A percentile compares a stretch with the other conserved stretches of the same genome.
These are phyloP conservation scores for Microcebus murinus DNA, from an alignment of 2,113 vertebrate genomes.

Conservation along the genomic window DNA sequence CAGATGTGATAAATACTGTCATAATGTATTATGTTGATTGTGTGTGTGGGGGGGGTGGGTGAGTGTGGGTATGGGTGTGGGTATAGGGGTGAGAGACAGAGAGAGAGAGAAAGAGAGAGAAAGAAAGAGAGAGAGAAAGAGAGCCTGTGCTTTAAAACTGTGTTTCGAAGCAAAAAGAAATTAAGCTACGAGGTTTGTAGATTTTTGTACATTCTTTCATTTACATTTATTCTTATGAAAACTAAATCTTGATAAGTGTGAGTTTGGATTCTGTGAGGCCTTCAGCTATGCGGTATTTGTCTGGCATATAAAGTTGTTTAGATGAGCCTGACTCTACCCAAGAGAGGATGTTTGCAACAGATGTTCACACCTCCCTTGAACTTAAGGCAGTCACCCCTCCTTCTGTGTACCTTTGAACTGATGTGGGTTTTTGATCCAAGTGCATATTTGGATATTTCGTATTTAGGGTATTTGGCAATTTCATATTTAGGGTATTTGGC, in stretches of 20 bases:
- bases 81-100: background rate
- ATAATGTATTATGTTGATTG: background rate
- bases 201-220: conserved; percentile 41
- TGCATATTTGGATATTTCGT: background rate
- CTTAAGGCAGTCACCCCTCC: conserved; percentile 11
- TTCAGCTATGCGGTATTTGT: conserved; percentile 60
- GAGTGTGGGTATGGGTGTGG: background rate
- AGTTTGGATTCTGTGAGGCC: conserved; percentile 61
- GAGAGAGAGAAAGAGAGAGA: background rate
- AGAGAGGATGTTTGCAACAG: conserved; percentile 59
- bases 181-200: background rate
- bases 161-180: conserved; percentile 16
- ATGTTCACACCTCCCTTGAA: conserved; percentile 51
- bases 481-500: background rate
- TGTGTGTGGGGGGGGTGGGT: background rate
- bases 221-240: conserved; percentile 62
- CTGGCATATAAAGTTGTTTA: conserved; percentile 66
- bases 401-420: background rate
- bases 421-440: background rate
- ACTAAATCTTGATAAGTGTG: conserved; percentile 28
- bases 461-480: background rate
- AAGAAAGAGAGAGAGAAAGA: background rate
- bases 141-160: background rate
- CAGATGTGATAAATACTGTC: background rate
- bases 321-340: conserved; percentile 45